These are phyloP conservation scores for Cryptoblepharus egeriae DNA, from an alignment of 2,797 vertebrate genomes.

Conservation along the genomic window DNA sequence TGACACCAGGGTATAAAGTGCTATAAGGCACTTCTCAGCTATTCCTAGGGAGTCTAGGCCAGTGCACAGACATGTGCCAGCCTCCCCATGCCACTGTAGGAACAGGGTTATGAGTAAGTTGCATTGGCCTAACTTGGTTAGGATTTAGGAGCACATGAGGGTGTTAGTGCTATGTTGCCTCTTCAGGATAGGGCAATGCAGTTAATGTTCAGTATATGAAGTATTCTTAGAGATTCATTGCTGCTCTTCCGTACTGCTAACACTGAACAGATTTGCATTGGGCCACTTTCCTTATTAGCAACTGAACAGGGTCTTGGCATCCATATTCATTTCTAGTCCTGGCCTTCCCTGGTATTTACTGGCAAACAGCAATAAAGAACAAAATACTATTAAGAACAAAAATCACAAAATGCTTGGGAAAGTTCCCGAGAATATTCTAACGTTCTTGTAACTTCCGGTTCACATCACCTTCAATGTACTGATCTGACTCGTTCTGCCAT, in stretches of 20 bases:
- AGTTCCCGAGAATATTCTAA: constrained; percentile 33
- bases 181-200: background rate
- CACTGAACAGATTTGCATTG: constrained; percentile 42
- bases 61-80: too few relatives aligned
- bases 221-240: constrained; percentile 31
- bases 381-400: constrained; percentile 70
- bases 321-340: constrained; percentile 57
- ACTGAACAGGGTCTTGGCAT: constrained; percentile 52
- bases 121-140: too few relatives aligned
- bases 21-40: too few relatives aligned
- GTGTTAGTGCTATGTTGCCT: background rate
- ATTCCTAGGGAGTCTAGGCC: too few relatives aligned
- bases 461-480: constrained; percentile 60
- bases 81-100: too few relatives aligned
- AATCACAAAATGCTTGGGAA: constrained; percentile 62
- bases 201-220: background rate
- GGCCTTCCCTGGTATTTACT: constrained; percentile 61
- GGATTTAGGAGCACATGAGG: too few relatives aligned
- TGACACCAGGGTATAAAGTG: too few relatives aligned
- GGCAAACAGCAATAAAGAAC: constrained; percentile 54
- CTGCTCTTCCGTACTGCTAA: constrained; percentile 2
- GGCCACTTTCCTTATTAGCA: constrained; percentile 71
- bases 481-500: constrained; percentile 39
- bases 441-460: constrained; percentile 57
- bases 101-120: too few relatives aligned